Percentiles rank a stretch among this genome's conserved stretches.
Conservation (phyloP, 1,140 invertebrate species). For the Telenomus remus region DNA sequence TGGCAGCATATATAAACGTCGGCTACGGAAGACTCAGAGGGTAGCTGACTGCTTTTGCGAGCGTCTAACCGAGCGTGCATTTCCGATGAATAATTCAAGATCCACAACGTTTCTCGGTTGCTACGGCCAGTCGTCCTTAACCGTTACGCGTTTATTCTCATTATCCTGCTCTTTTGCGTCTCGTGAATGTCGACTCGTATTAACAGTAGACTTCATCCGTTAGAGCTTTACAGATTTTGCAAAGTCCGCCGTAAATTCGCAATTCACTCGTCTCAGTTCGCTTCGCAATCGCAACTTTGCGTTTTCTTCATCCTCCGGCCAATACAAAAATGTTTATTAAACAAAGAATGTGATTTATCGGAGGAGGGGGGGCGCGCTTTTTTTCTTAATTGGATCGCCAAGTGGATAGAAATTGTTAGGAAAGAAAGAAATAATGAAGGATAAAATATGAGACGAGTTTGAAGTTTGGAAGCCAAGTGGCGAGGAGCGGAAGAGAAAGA, state of each 20-base stretch:
- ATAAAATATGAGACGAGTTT: conserved; percentile 22
- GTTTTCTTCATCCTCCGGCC: conserved; percentile 13
- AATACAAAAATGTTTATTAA: conserved; percentile 15
- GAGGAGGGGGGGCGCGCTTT: too few species aligned
- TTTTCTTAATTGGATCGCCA: too few species aligned
- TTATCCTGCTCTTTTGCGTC: conserved; percentile 59
- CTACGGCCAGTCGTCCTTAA: conserved; percentile 55
- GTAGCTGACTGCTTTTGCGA: conserved; percentile 59
- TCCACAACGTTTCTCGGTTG: conserved; percentile 57
- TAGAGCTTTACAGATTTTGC: conserved; percentile 55
- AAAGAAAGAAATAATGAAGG: conserved; percentile 24
- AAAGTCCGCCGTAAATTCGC: conserved; percentile 51
- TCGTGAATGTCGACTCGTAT: conserved; percentile 55
- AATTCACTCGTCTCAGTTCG: conserved; percentile 42
- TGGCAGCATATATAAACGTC: conserved; percentile 32
- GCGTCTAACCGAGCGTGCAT: conserved; percentile 62
- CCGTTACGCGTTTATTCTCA: conserved; percentile 59
- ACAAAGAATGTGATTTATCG: background rate
- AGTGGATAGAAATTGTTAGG: background rate
- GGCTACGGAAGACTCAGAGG: conserved; percentile 56
- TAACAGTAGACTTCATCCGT: conserved; percentile 55
- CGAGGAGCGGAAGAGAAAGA: conserved; percentile 24
- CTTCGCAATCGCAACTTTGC: conserved; percentile 35
- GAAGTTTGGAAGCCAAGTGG: conserved; percentile 15
- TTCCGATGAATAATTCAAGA: conserved; percentile 67